A percentile compares a stretch with the other conserved stretches of the same genome.
Conservation (phyloP, 2,888 invertebrate genomes). For the Brassicogethes aeneus region DNA sequence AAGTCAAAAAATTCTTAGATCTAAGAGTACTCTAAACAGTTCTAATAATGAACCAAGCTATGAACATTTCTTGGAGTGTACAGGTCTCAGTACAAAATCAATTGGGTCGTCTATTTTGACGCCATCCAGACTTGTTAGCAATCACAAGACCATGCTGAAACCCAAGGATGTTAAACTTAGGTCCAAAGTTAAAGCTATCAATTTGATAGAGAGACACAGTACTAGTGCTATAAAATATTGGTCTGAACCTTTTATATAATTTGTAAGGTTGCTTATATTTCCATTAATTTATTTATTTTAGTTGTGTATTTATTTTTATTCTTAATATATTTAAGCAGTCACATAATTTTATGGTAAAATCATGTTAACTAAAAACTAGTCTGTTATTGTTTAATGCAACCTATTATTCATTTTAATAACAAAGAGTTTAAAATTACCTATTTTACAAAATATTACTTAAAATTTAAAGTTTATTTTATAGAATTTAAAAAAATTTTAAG, state of each 20-base stretch:
- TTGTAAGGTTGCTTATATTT: no score
- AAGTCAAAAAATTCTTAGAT: constrained; percentile 34
- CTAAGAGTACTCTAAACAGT: constrained; percentile 30
- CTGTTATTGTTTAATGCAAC: no score
- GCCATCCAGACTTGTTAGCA: constrained; percentile 56
- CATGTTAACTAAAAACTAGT: no score
- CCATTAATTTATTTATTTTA: constrained; percentile 11
- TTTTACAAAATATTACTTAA: no score
- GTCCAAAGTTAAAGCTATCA: constrained; percentile 53
- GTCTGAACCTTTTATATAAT: constrained; percentile 38
- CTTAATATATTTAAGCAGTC: constrained; percentile 1
- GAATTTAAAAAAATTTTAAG: no score
- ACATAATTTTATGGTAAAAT: not conserved
- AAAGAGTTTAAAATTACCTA: no score
- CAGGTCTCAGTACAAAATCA: constrained; percentile 74
- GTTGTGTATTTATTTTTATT: constrained; percentile 5
- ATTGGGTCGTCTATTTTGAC: constrained; percentile 67
- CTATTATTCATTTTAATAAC: no score
- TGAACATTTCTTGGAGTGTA: constrained; percentile 69
- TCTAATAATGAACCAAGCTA: constrained; percentile 45
- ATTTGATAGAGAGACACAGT: constrained; percentile 41
- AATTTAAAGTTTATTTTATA: no score
- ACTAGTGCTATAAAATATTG: constrained; percentile 39
- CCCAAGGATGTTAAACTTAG: constrained; percentile 71
- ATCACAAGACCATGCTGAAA: constrained; percentile 67